Percentiles rank a stretch among this genome's conserved stretches.
phyloP scores from a whole-genome alignment of 2,797 vertebrate species.

The Ctenopoma kingsleyae region DNA sequence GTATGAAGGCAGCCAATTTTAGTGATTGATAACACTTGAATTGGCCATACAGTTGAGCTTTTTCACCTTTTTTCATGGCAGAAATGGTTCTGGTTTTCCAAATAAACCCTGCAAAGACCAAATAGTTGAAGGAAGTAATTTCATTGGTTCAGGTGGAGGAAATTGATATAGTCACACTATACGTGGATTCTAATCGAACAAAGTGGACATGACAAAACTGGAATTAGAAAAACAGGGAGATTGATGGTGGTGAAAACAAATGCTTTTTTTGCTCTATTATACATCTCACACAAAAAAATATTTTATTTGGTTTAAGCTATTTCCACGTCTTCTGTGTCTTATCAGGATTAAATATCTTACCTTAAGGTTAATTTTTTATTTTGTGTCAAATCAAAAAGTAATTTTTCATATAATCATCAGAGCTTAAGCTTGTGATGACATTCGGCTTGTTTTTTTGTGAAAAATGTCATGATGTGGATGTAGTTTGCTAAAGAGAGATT shows the following conservation, averaged over 20 bases:
- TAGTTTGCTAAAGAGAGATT: slow-evolving; percentile 57
- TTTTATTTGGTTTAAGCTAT: slow-evolving; percentile 32
- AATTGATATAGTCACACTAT: slow-evolving; percentile 70
- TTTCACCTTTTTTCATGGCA: slow-evolving; percentile 21
- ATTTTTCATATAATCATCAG: slow-evolving; percentile 29
- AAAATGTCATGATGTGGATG: slow-evolving; percentile 27
- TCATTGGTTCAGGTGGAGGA: slow-evolving; percentile 59
- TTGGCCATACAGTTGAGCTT: slow-evolving; percentile 62
- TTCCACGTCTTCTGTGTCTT: slow-evolving; percentile 29
- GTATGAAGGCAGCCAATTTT: slow-evolving; percentile 44
- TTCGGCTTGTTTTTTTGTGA: slow-evolving; percentile 26
- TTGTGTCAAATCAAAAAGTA: slow-evolving; percentile 33
- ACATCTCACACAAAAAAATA: slow-evolving; percentile 19
- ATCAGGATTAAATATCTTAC: slow-evolving; percentile 35
- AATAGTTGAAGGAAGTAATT: slow-evolving; percentile 71
- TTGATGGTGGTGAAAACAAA: slow-evolving; percentile 62
- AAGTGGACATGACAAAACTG: slow-evolving; percentile 75
- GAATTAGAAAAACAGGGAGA: slow-evolving; percentile 71
- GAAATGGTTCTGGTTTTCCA: slow-evolving; percentile 47
- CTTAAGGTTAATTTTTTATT: slow-evolving; percentile 10
- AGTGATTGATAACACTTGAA: slow-evolving; percentile 82
- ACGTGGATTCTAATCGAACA: slow-evolving; percentile 72
- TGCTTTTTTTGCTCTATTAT: slow-evolving; percentile 9
- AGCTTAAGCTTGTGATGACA: slow-evolving; percentile 28
- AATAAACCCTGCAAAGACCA: slow-evolving; percentile 52